Percentiles rank a stretch among this genome's conserved stretches.
Conservation (phyloP, 2,113 vertebrate genomes). For the Taurulus bubalis region DNA sequence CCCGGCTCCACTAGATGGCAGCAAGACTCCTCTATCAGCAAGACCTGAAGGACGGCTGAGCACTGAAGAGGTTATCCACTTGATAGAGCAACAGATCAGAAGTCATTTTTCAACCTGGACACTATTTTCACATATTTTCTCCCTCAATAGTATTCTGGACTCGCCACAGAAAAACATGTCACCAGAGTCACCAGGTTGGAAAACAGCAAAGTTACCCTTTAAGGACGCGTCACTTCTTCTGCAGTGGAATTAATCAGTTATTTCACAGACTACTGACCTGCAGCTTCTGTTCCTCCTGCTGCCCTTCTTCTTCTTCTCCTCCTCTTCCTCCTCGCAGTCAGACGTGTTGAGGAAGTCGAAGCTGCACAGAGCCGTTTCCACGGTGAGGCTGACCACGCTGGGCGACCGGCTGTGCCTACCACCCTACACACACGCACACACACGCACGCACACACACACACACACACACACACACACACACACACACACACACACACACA, state of each 20-base stretch:
- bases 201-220: not conserved
- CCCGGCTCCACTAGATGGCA: slow-evolving; percentile 58
- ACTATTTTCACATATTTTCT: not conserved
- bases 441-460: slow-evolving; percentile 24
- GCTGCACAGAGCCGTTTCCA: slow-evolving; percentile 94
- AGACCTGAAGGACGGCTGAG: not conserved
- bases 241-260: no score
- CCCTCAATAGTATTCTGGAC: not conserved
- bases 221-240: not conserved
- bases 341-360: slow-evolving; percentile 96
- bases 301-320: slow-evolving; percentile 67
- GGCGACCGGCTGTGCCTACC: slow-evolving; percentile 89
- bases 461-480: not conserved
- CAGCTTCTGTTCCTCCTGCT: slow-evolving; percentile 47
- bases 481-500: no score
- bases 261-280: no score
- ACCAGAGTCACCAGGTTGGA: not conserved
- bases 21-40: not conserved
- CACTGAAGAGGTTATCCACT: not conserved
- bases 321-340: slow-evolving; percentile 88
- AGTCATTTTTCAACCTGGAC: not conserved
- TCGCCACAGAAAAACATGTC: no score
- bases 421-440: slow-evolving; percentile 75
- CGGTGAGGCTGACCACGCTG: slow-evolving; percentile 90
- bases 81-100: not conserved